Percentiles rank a stretch among this genome's conserved stretches.
These are phyloP conservation scores for Menidia beryllina DNA, from an alignment of 2,113 vertebrate genomes.

Conservation along the genomic window DNA sequence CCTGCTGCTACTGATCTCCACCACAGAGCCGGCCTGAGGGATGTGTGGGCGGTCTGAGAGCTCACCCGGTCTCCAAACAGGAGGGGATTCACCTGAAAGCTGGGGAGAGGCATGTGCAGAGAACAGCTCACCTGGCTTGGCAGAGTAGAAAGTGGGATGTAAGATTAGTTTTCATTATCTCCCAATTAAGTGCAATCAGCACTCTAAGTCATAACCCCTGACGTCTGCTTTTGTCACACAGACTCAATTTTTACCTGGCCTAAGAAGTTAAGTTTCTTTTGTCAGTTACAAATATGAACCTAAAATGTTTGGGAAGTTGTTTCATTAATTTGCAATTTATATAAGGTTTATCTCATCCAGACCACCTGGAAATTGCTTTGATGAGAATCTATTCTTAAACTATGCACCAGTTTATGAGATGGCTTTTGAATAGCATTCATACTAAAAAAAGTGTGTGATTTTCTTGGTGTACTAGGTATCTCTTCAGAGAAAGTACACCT, in stretches of 20 bases:
- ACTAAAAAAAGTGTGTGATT: neutral
- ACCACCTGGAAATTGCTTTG: slow-evolving; percentile 24
- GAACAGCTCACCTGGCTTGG: slow-evolving; percentile 53
- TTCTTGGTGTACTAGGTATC: neutral
- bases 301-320: neutral
- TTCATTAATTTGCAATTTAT: slow-evolving; percentile 2
- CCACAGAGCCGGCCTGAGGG: slow-evolving; percentile 51
- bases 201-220: slow-evolving; percentile 15
- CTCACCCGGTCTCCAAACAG: slow-evolving; percentile 52
- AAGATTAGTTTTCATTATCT: slow-evolving; percentile 48
- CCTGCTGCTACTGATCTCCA: slow-evolving; percentile 74
- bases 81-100: slow-evolving; percentile 56
- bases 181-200: slow-evolving; percentile 52
- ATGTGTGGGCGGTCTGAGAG: slow-evolving; percentile 50
- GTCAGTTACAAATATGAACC: slow-evolving; percentile 8
- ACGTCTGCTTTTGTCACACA: neutral
- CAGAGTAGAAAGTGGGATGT: slow-evolving; percentile 39
- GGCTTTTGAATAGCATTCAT: neutral
- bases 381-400: too few species aligned
- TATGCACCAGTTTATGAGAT: slow-evolving; percentile 24
- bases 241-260: neutral
- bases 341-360: slow-evolving; percentile 17
- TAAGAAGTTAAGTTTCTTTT: slow-evolving; percentile 12
- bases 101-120: slow-evolving; percentile 19
- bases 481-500: neutral